A percentile compares a stretch with the other conserved stretches of the same genome.
These are phyloP conservation scores for Mormoops blainvillei DNA, from an alignment of 2,113 vertebrate genomes.

Conservation along the genomic window DNA sequence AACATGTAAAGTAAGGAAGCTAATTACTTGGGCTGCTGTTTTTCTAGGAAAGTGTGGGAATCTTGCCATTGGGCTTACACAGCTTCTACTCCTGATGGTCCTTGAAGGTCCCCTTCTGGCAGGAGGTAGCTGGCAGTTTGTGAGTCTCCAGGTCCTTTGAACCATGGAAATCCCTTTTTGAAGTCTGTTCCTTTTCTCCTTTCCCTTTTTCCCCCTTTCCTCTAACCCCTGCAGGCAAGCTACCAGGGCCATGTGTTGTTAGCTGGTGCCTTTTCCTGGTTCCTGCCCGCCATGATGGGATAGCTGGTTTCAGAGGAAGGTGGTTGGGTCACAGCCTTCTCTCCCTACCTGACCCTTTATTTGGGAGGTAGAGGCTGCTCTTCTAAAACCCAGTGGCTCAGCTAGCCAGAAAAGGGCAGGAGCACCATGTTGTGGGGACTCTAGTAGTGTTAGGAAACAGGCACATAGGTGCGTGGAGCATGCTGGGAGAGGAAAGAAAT, in stretches of 20 bases:
- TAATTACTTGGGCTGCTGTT: slow-evolving; percentile 29
- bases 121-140: neutral
- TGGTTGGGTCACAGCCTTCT: neutral
- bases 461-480: neutral
- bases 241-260: neutral
- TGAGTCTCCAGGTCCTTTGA: neutral
- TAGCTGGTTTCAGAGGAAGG: neutral
- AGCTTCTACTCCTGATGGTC: neutral
- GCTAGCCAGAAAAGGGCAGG: neutral
- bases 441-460: neutral
- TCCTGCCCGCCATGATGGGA: neutral
- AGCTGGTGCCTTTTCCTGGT: neutral
- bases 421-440: neutral
- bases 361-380: neutral
- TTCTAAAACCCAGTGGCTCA: neutral
- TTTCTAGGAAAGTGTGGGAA: slow-evolving; percentile 46
- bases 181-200: neutral
- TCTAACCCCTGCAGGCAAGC: neutral
- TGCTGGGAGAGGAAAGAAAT: neutral
- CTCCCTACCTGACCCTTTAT: neutral
- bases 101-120: neutral
- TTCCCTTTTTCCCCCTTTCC: neutral
- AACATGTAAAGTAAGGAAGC: neutral
- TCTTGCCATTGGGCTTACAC: neutral
- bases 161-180: neutral